phyloP scores from a whole-genome alignment of 1,140 invertebrate genomes.

The Eubasilissa regina region DNA sequence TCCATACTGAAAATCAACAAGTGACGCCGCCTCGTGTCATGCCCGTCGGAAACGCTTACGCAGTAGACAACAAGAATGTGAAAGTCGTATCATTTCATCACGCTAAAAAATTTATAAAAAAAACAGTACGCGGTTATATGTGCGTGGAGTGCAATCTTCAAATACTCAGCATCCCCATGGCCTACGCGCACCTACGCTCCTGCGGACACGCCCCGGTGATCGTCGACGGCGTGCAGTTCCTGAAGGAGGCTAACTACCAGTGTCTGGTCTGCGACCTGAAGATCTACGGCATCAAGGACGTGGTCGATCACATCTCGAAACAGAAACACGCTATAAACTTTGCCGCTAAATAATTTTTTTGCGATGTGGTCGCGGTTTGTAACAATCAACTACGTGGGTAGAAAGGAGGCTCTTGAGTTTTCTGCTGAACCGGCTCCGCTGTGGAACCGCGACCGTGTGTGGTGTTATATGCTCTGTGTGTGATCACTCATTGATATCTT shows the following conservation, averaged over 20 bases:
- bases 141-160: conserved; percentile 4
- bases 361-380: too few species aligned
- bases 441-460: too few species aligned
- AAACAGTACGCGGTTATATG: neutral
- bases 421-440: too few species aligned
- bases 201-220: conserved; percentile 3
- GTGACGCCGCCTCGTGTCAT: neutral
- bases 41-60: neutral
- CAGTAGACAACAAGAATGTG: neutral
- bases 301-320: neutral
- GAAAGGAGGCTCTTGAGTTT: too few species aligned
- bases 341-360: too few species aligned
- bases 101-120: neutral
- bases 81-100: neutral
- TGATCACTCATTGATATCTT: too few species aligned
- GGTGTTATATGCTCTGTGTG: too few species aligned
- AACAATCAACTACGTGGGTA: too few species aligned
- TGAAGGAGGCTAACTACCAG: conserved; percentile 17
- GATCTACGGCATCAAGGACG: conserved; percentile 3
- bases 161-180: conserved; percentile 22
- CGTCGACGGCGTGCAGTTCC: conserved; percentile 13
- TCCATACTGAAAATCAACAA: neutral
- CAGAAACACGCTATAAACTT: neutral
- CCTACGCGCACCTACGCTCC: conserved; percentile 16
- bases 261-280: neutral